Evolutionary conservation across 2,113 vertebrate species (phyloP).

Genomic region (Eudyptes chrysolophus): DNA sequence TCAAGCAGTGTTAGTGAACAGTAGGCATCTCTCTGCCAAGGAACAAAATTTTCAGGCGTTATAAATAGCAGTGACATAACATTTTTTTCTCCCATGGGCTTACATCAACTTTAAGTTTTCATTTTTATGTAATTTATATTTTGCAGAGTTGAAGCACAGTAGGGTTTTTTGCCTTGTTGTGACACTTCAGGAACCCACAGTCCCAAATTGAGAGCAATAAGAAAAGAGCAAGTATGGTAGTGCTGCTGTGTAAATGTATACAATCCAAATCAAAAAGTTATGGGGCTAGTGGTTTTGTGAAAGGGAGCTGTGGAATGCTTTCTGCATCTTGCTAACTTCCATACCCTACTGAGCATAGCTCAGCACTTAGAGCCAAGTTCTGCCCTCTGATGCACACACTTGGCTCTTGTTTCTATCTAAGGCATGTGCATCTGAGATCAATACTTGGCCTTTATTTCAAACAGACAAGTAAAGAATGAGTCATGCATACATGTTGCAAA

Average conservation of each 20-base stretch:
- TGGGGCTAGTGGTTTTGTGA: background rate
- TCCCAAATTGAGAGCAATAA: background rate
- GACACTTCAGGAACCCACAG: background rate
- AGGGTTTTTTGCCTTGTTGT: background rate
- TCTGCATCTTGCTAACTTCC: slow-evolving; percentile 5
- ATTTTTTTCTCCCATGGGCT: background rate
- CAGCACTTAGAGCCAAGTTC: background rate
- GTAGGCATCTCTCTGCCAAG: background rate
- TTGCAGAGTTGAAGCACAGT: background rate
- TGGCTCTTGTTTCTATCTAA: slow-evolving; percentile 29
- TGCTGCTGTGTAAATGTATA: background rate
- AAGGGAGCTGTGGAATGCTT: slow-evolving; percentile 11
- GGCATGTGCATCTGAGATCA: slow-evolving; percentile 50
- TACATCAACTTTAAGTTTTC: background rate
- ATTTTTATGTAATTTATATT: background rate
- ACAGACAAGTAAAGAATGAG: slow-evolving; percentile 36
- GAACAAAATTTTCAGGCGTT: background rate
- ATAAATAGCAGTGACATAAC: background rate
- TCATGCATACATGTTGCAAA: slow-evolving; percentile 18
- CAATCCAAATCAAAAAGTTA: background rate
- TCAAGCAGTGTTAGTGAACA: background rate
- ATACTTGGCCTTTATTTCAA: slow-evolving; percentile 52
- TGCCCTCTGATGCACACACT: background rate
- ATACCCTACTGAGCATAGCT: slow-evolving; percentile 1
- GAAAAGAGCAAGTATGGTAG: background rate